Evolutionary conservation across 2,888 invertebrate species (phyloP), one percentile per base, ranked within the genome.

Genomic region (Agelastica alni): DNA sequence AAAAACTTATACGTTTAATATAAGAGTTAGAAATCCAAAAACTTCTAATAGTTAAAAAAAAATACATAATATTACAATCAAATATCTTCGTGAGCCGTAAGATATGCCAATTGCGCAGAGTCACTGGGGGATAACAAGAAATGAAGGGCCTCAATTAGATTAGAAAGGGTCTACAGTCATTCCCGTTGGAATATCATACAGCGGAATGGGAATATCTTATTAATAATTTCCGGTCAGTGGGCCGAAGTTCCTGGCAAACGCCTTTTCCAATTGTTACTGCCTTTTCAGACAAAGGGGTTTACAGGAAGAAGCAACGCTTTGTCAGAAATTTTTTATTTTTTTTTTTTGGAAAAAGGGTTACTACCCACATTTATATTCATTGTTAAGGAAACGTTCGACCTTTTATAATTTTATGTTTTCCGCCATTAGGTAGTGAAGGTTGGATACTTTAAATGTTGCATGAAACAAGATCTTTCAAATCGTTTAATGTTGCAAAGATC

Each of bases 151-250:
- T 42, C 49, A 49, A 49, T 49, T 49, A 49, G 42, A 49, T 49
- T 49, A 49, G 32, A 41, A 49, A 49, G 49, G 49, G 49, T 49
- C 41, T 16, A 41, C 16, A 41, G 49, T 22, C 41, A 32, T 41
- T 49, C 49, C 41, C 20, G 39, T 22, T 18, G 49, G 49, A 49
- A 49, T 49, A 49, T 49, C 31, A 49, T 42, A 49, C 32, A 49
- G 16, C 49, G 13, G 22, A 49, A 49, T 49, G 31, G 49, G 49
- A 48, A 49, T 49, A 41, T 49, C 49, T 49, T 49, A 49, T 49
- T 42, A 49, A 49, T 49, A 49, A 49, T 49, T 49, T 49, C 49
- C 49, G 49, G 49, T 49, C 49, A 49, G 22, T 37, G 41, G 22
- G 14, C 31, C 49, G 31, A 49, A 32, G 31, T 49, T 49, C 49